phyloP scores from a whole-genome alignment of 92 coral and sea anemone species.

The Epizoanthus fatuus region DNA sequence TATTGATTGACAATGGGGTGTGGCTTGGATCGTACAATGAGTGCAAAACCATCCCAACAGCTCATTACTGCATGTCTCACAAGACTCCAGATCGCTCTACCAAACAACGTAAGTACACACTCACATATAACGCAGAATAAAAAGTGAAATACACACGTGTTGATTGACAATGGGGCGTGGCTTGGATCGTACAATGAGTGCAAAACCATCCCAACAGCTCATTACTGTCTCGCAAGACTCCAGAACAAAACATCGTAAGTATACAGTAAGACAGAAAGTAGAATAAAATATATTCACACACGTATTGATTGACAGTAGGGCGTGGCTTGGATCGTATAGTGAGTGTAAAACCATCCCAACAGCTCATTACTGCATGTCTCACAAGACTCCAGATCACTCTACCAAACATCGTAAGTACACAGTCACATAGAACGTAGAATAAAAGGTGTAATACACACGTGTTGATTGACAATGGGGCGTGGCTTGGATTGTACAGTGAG shows the following conservation, averaged over 20 bases:
- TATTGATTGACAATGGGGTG: slow-evolving; percentile 20
- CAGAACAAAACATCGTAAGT: too few relatives aligned
- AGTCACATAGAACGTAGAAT: not conserved
- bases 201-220: slow-evolving; percentile 16
- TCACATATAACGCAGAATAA: not conserved
- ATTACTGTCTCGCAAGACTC: too few relatives aligned
- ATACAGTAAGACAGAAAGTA: not conserved
- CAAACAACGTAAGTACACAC: too few relatives aligned
- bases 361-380: too few relatives aligned
- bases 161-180: not conserved
- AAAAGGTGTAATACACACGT: not conserved
- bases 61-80: too few relatives aligned
- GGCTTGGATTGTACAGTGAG: not conserved
- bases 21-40: slow-evolving; percentile 51
- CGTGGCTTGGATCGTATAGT: slow-evolving; percentile 52
- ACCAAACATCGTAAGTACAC: too few relatives aligned
- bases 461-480: not conserved
- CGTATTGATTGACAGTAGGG: slow-evolving; percentile 14
- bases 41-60: slow-evolving; percentile 35
- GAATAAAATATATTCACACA: not conserved
- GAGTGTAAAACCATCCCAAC: slow-evolving; percentile 37
- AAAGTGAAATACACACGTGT: not conserved
- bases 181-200: not conserved
- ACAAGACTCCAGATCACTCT: too few relatives aligned
- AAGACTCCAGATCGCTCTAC: too few relatives aligned